A percentile compares a stretch with the other conserved stretches of the same genome.
phyloP scores from a whole-genome alignment of 2,113 vertebrate species.

The Galeopterus variegatus region DNA sequence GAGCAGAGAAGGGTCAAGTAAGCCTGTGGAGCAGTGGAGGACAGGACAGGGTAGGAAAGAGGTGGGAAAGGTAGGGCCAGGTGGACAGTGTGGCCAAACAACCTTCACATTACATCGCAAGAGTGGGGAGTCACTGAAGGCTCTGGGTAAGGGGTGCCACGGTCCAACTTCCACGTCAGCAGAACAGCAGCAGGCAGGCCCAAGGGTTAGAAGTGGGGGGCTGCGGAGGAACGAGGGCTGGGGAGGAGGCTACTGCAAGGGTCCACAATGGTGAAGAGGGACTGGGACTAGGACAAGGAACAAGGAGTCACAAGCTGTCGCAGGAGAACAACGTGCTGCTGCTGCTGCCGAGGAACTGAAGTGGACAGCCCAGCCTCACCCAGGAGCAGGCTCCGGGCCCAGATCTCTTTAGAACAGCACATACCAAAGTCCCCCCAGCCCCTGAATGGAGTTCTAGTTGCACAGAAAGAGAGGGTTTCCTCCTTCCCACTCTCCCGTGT shows the following conservation, averaged over 20 bases:
- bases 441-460: not conserved
- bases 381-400: not conserved
- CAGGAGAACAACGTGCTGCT: rapidly evolving
- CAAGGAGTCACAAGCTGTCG: rapidly evolving
- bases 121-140: not conserved
- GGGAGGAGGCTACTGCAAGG: not conserved
- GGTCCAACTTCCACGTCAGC: not conserved
- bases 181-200: rapidly evolving
- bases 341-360: not conserved
- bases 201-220: not conserved
- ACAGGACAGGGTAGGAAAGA: too few species aligned
- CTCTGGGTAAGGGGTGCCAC: rapidly evolving
- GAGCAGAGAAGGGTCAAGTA: not conserved
- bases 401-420: not conserved
- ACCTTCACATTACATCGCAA: rapidly evolving
- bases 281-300: not conserved
- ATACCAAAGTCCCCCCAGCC: too few species aligned
- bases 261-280: not conserved
- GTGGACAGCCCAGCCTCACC: not conserved
- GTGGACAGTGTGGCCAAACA: rapidly evolving
- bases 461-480: not conserved
- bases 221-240: not conserved
- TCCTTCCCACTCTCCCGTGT: rapidly evolving
- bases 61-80: not conserved
- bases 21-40: not conserved